Percentiles rank a stretch among this genome's conserved stretches.
Evolutionary conservation across 2,113 vertebrate species (phyloP).

Genomic region (Scalopus aquaticus): DNA sequence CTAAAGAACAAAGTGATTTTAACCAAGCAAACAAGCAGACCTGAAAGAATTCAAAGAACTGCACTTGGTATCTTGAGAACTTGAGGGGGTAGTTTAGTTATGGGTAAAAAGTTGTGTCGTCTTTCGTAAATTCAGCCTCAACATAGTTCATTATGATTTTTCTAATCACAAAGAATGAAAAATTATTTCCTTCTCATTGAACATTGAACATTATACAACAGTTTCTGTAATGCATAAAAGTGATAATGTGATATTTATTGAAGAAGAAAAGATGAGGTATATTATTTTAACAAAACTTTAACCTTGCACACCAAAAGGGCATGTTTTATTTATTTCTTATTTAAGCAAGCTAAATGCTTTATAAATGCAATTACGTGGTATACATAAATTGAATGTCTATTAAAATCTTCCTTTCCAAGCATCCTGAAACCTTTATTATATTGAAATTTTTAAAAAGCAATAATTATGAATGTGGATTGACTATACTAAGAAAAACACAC

Average conservation of each 20-base stretch:
- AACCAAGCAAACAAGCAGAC: not conserved
- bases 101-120: not conserved
- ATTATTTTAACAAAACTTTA: conserved; percentile 14
- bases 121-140: conserved; percentile 6
- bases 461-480: not conserved
- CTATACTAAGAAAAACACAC: not conserved
- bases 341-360: not conserved
- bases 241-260: not conserved
- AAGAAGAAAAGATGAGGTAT: conserved; percentile 1
- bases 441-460: not conserved
- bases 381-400: not conserved
- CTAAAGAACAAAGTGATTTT: conserved; percentile 51
- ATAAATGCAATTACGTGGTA: not conserved
- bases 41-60: conserved; percentile 38
- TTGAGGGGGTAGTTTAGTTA: not conserved
- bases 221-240: not conserved
- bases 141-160: conserved; percentile 53
- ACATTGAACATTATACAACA: not conserved
- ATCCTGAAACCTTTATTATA: not conserved
- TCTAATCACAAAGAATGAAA: conserved; percentile 25
- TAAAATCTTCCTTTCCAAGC: not conserved
- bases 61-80: conserved; percentile 10
- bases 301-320: not conserved
- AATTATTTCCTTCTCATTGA: conserved; percentile 52
- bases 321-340: conserved; percentile 8